These are phyloP conservation scores for Tolypeutes matacus DNA, from an alignment of 2,797 vertebrate species.

Conservation along the genomic window DNA sequence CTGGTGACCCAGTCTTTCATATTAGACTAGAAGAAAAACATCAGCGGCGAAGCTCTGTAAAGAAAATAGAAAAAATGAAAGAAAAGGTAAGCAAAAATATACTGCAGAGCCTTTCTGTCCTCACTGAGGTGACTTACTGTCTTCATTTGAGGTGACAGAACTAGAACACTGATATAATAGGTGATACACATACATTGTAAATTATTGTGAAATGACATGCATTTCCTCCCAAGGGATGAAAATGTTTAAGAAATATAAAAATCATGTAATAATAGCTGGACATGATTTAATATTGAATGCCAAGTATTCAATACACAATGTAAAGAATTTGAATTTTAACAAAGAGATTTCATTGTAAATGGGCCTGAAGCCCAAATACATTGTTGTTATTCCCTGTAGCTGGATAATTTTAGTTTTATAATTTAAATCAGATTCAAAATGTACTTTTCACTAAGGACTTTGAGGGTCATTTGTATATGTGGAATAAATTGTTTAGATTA, in stretches of 20 bases:
- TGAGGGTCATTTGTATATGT: slow-evolving; percentile 51
- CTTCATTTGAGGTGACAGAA: slow-evolving; percentile 69
- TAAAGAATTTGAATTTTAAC: slow-evolving; percentile 72
- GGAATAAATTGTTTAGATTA: slow-evolving; percentile 66
- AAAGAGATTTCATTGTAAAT: slow-evolving; percentile 65
- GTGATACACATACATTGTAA: slow-evolving; percentile 1
- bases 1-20: slow-evolving; percentile 95
- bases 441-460: slow-evolving; percentile 55
- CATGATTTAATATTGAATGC: slow-evolving; percentile 50
- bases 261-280: slow-evolving; percentile 76
- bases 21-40: slow-evolving; percentile 96
- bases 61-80: slow-evolving; percentile 99
- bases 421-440: slow-evolving; percentile 74
- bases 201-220: background rate
- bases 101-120: background rate
- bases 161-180: background rate
- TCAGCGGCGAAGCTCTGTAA: slow-evolving; percentile 96
- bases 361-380: slow-evolving; percentile 64
- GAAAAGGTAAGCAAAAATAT: slow-evolving; percentile 93
- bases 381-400: slow-evolving; percentile 33
- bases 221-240: slow-evolving; percentile 55
- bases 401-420: slow-evolving; percentile 64
- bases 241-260: slow-evolving; percentile 70
- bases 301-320: slow-evolving; percentile 60
- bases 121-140: slow-evolving; percentile 8